Evolutionary conservation across 2,113 vertebrate genomes (phyloP), one percentile per base, ranked within the genome.

Genomic region (Argyrosomus japonicus): DNA sequence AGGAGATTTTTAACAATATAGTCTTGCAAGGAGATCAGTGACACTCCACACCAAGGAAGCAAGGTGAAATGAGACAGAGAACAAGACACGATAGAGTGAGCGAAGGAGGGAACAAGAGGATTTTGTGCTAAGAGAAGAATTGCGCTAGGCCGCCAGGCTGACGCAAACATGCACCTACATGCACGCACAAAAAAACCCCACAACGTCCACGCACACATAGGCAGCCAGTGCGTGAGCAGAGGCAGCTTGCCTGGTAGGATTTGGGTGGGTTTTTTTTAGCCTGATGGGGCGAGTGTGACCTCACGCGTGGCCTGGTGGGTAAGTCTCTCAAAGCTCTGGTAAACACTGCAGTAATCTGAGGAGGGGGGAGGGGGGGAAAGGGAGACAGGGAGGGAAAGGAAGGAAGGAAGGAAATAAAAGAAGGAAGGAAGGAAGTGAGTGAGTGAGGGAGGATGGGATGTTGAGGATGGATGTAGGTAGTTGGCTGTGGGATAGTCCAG

Each of bases 321-420:
- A 92, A 93, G 91, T 91, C 90, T 92, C 78, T 84, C 81, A 93
- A 93, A 94, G 92, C 93, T 92, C 82, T 82, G 79, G 83, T 93
- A 93, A 93, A 93, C 91, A 92, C 89, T 81, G 92, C 92, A 88
- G 90, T 93, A 94, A 94, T 93, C 93, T 90, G 87, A 82, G 85
- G 71, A 75, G 82, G 29, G 19, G 63, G 47, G 18, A 7, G 29
- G 48, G 51, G 63, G 36, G 48, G 2, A 1, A 48, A 23, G 32
- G 40, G 0, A 45, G 17, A 21, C 0, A 48, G 25, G 8, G 68
- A 12, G 36, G 36, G 36, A 8, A 40, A 40, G n/a, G 51, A 51
- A 5, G 13, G 47, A 17, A 53, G 58, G 17, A 53, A 54, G 23
- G 56, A 48, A 77, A 68, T 62, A 74, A 83, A 45, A 29, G 27